These are phyloP conservation scores for Gordius sp. DNA, from an alignment of 2,888 invertebrate species.

Conservation along the genomic window DNA sequence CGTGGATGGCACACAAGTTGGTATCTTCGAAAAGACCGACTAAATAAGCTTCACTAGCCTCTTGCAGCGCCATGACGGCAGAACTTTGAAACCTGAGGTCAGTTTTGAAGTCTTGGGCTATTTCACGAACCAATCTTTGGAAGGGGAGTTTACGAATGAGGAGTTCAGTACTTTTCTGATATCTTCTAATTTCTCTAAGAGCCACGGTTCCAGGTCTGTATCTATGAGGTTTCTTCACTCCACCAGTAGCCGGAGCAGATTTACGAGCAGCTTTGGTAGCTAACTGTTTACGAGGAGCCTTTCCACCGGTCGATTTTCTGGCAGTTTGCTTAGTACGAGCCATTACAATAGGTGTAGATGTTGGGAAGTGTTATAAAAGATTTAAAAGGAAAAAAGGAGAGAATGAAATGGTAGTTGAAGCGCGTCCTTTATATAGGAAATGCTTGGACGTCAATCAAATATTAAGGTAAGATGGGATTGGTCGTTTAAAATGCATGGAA, in stretches of 20 bases:
- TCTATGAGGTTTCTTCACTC: conserved; percentile 84
- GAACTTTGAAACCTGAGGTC: conserved; percentile 80
- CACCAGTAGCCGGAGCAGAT: conserved; percentile 72
- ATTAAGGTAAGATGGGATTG: too few species aligned
- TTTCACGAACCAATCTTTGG: conserved; percentile 81
- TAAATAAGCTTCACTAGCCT: conserved; percentile 63
- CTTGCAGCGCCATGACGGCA: conserved; percentile 67
- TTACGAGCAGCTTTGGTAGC: conserved; percentile 75
- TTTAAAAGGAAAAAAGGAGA: too few species aligned
- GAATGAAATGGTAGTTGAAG: too few species aligned
- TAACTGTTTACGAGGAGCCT: too few species aligned
- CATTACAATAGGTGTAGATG: too few species aligned
- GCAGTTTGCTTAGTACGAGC: conserved; percentile 93
- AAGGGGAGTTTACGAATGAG: conserved; percentile 77
- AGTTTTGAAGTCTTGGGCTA: conserved; percentile 85
- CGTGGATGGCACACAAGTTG: too few species aligned
- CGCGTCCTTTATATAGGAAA: too few species aligned
- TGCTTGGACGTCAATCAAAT: too few species aligned
- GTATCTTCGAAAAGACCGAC: conserved; percentile 89
- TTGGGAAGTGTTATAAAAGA: too few species aligned
- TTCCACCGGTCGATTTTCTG: too few species aligned
- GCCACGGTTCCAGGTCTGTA: conserved; percentile 76
- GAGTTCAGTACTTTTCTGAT: conserved; percentile 80
- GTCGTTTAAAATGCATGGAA: too few species aligned
- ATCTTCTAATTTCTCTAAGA: conserved; percentile 78